These are phyloP conservation scores for Sinonovacula constricta DNA, from an alignment of 1,140 invertebrate genomes.

Conservation along the genomic window DNA sequence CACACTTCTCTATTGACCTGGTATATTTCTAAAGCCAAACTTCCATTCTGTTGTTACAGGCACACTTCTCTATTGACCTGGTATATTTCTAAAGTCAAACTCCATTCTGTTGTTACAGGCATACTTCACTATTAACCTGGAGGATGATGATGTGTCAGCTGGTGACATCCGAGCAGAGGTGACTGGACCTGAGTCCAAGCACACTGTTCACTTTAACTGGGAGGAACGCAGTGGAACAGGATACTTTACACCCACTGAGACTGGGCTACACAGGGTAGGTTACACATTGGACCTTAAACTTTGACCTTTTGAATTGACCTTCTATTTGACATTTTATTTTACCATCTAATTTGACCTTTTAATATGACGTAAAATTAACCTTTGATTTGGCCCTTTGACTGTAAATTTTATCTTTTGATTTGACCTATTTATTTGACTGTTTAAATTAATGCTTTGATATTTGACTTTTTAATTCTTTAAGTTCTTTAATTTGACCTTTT, in stretches of 20 bases:
- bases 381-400: too few species aligned
- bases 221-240: slow-evolving; percentile 86
- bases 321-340: too few species aligned
- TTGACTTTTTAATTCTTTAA: too few species aligned
- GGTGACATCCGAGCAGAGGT: slow-evolving; percentile 90
- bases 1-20: background rate
- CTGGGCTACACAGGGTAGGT: slow-evolving; percentile 93
- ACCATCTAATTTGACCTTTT: too few species aligned
- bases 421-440: too few species aligned
- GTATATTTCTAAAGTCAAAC: too few species aligned
- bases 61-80: slow-evolving; percentile 77
- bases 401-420: too few species aligned
- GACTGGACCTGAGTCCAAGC: slow-evolving; percentile 86
- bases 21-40: background rate
- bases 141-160: slow-evolving; percentile 85
- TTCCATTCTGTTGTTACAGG: slow-evolving; percentile 60
- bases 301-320: too few species aligned
- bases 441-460: too few species aligned
- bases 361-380: too few species aligned
- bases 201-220: slow-evolving; percentile 84
- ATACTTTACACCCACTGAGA: slow-evolving; percentile 91
- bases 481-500: too few species aligned
- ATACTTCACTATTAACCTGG: slow-evolving; percentile 79
- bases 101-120: slow-evolving; percentile 65
- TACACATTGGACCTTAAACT: too few species aligned